phyloP scores from a whole-genome alignment of 1,140 invertebrate species.

The Drosophila rufa region DNA sequence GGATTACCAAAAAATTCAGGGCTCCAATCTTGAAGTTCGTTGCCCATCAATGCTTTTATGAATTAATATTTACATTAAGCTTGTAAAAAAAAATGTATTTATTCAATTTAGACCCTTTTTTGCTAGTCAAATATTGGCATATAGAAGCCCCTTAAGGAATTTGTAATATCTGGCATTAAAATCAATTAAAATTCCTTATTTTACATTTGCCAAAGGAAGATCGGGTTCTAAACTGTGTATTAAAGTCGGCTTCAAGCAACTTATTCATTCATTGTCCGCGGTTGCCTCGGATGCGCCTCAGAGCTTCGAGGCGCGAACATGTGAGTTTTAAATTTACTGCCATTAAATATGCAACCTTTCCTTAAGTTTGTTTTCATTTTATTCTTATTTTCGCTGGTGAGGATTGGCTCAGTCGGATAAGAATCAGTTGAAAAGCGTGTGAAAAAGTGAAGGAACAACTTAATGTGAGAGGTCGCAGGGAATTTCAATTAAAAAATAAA shows the following conservation, averaged over 20 bases:
- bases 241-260: constrained; percentile 26
- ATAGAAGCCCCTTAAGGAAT: neutral
- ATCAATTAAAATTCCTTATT: too few relatives aligned
- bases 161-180: neutral
- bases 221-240: neutral
- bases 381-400: neutral
- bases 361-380: constrained; percentile 19
- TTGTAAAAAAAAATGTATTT: too few relatives aligned
- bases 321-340: constrained; percentile 53
- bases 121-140: too few relatives aligned
- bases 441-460: constrained; percentile 24
- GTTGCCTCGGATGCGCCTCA: constrained; percentile 8
- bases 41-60: too few relatives aligned
- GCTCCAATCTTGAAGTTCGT: too few relatives aligned
- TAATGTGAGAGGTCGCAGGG: neutral
- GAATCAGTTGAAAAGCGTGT: constrained; percentile 38
- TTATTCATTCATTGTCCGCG: constrained; percentile 55
- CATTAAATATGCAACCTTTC: constrained; percentile 60
- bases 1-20: too few relatives aligned
- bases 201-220: neutral
- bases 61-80: too few relatives aligned
- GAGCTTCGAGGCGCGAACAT: constrained; percentile 57
- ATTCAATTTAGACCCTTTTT: too few relatives aligned
- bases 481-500: neutral
- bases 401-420: constrained; percentile 35